Conservation (phyloP, 2,113 vertebrate genomes). For the Todiramphus saurophagus region DNA sequence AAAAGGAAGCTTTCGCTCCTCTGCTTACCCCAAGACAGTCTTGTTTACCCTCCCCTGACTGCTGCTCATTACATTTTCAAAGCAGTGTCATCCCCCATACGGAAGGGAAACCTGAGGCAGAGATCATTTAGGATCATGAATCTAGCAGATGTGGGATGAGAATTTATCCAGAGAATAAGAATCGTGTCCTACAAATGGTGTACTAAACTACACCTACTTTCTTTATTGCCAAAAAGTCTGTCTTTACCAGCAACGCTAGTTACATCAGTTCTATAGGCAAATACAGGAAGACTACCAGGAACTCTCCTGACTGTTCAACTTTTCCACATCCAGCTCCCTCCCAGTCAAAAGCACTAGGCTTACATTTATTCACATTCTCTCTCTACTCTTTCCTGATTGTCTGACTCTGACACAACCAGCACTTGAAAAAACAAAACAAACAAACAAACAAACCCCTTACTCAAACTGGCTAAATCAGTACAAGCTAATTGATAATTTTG, state of each 20-base stretch:
- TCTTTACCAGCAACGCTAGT: background rate
- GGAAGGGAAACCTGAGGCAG: background rate
- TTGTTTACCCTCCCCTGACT: background rate
- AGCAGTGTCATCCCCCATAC: background rate
- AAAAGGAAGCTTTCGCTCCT: background rate
- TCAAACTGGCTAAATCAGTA: background rate
- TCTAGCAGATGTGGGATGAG: background rate
- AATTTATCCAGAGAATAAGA: background rate
- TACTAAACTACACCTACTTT: background rate
- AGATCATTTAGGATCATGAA: background rate
- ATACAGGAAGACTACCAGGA: background rate
- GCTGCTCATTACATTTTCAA: background rate
- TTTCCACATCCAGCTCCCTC: background rate
- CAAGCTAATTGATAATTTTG: background rate
- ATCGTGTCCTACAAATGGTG: fast-evolving
- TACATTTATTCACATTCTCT: background rate
- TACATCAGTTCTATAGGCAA: background rate
- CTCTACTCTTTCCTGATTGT: background rate
- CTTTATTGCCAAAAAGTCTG: background rate
- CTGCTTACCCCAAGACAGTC: background rate
- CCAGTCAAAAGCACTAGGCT: background rate
- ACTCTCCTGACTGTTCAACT: background rate
- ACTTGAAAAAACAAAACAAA: background rate
- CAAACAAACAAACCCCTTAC: background rate
- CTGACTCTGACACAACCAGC: background rate